Base-by-base conservation (phyloP, 2,113 vertebrate genomes). In the Lonchura striata region DNA sequence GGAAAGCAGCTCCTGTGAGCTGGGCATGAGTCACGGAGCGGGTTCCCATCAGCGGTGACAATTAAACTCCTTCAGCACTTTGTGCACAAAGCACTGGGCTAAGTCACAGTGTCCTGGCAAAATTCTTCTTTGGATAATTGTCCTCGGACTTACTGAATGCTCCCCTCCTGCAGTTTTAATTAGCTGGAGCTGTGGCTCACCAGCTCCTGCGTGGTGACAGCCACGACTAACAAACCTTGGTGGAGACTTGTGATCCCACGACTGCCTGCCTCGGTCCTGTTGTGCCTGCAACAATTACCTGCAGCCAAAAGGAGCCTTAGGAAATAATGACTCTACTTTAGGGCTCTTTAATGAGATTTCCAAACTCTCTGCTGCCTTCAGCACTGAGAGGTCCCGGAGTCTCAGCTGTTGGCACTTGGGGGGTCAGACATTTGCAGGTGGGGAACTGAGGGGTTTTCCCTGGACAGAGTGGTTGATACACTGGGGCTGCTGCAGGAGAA, bases 81-180 rank as follows among this genome's bases (percentile, higher is more conserved):
- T 1, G 47, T 31, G 74, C 82, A 25, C 46, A 22, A 31, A 83
- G 81, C 46, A 1, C 2, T 12, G 86, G 68, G 21, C 59, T 39
- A 74, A 82, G 24, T 49, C 83, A 41, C 82, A 1, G 59, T 8
- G 27, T 63, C 79, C 82, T 88, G 68, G 79, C 10, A 16, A 24
- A 70, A 78, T 88, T 74, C 50, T 74, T 28, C 15, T 59, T 30
- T 19, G 63, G 82, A 2, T 95, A 77, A 86, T 90, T 90, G 75
- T 88, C 7, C 59, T 87, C 53, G 35, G 70, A 13, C 49, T 37
- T 25, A 63, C 75, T 5, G 42, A 46, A 8, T 23, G 63, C 37
- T 92, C 14, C 25, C 37, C 50, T 82, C 82, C 90, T 66, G 68
- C 68, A 42, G 88, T 11, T 90, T 92, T 92, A 88, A 90, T 92